Evolutionary conservation across 2,113 vertebrate species (phyloP), one percentile per base, ranked within the genome.

Genomic region (Hepsetus odoe): DNA sequence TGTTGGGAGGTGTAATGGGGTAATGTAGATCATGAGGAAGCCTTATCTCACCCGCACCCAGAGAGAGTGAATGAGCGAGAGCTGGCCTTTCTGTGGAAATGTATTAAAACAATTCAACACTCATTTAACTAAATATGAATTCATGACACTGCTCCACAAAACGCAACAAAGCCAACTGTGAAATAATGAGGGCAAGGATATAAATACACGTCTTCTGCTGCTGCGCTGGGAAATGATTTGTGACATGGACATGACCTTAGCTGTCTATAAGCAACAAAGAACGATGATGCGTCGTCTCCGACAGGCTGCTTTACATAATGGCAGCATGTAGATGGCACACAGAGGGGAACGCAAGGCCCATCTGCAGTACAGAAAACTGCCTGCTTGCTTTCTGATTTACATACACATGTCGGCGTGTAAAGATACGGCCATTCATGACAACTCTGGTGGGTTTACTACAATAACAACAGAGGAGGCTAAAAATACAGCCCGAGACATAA

Each of bases 1-100:
- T 84, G 83, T 81, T 58, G 44, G 49, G 81, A 58, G 77, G 80
- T 73, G 80, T 81, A 71, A 80, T 44, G 76, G 2, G 32, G 72
- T 88, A 89, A 91, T 89, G 85, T 72, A 82, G 83, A 86, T 89
- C 90, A 92, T 77, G 71, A 90, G 88, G 79, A 72, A 32, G n/a
- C 24, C 53, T 22, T 32, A 20, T 38, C 35, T 33, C 68, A 18
- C 44, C 20, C 61, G 28, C 56, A 42, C 1, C 24, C 26, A 53
- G 24, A 9, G 30, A 9, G 32, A 22, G 22, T 6, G 46, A 26
- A n/a, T 13, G 28, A 40, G 16, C 18, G 38, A 20, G 61, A 49
- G 42, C n/a, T 44, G 42, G 33, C n/a, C n/a, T 51, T n/a, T 16
- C 49, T 7, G 1, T 51, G n/a, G 12, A 55, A 53, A 55, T 3